A percentile compares a stretch with the other conserved stretches of the same genome.
These are phyloP conservation scores for Gnathonemus echidnorhynchus DNA, from an alignment of 2,113 vertebrate species.

Conservation along the genomic window DNA sequence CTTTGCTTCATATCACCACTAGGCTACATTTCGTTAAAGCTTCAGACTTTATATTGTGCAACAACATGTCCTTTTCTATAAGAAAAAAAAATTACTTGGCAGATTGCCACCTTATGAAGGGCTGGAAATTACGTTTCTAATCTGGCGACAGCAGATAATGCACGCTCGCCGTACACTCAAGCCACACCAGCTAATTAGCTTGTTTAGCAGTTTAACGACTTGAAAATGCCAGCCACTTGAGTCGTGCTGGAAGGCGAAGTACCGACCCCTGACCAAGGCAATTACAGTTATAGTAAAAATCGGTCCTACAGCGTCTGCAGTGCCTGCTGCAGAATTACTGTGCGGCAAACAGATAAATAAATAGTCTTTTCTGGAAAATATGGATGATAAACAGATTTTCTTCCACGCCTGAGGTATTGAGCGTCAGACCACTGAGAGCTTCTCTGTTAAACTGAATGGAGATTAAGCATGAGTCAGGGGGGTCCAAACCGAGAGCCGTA, in stretches of 20 bases:
- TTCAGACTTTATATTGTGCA: not conserved
- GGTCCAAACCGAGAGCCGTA: not conserved
- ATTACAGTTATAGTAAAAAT: conserved; percentile 19
- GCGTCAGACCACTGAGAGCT: not conserved
- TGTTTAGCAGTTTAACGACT: conserved; percentile 26
- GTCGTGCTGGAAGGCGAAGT: conserved; percentile 11
- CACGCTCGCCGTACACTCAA: not conserved
- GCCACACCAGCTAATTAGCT: conserved; percentile 15
- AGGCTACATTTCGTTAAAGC: not conserved
- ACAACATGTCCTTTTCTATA: not conserved
- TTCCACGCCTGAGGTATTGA: not conserved
- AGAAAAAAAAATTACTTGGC: not conserved
- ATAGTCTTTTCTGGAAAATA: not conserved
- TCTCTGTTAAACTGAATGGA: not conserved
- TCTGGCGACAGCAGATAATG: not conserved
- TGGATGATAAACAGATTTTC: not conserved
- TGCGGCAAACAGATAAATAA: not conserved
- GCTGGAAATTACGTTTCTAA: not conserved
- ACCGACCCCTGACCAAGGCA: conserved; percentile 9
- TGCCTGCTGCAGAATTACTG: not conserved
- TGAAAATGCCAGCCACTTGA: not conserved
- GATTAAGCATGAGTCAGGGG: not conserved
- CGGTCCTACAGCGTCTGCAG: not conserved
- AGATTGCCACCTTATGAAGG: not conserved
- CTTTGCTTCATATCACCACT: not conserved